Conservation (phyloP, 2,797 vertebrate species). For the Danio choprae region DNA sequence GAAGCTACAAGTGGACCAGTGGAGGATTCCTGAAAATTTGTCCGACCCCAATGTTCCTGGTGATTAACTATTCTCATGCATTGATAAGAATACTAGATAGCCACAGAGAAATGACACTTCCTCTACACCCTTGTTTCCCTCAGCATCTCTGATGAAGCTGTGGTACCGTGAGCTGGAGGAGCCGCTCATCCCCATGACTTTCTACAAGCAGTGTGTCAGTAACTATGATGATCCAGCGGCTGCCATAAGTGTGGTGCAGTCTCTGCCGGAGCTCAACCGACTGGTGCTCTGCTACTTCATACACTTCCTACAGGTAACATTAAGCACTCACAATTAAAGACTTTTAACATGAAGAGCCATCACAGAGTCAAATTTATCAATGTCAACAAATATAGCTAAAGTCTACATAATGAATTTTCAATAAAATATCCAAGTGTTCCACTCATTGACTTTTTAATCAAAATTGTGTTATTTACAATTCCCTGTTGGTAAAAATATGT, state of each 20-base stretch:
- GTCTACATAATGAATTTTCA: too few relatives aligned
- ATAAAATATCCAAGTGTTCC: too few relatives aligned
- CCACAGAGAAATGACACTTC: neutral
- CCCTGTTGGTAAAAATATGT: too few relatives aligned
- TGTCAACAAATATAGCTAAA: too few relatives aligned
- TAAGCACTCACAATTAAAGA: neutral
- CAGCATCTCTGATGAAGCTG: slow-evolving; percentile 91
- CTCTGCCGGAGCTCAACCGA: slow-evolving; percentile 87
- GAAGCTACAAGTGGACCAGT: slow-evolving; percentile 93
- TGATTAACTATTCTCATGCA: slow-evolving; percentile 60
- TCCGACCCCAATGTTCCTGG: slow-evolving; percentile 91
- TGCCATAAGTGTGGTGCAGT: slow-evolving; percentile 87
- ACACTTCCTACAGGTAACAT: slow-evolving; percentile 89
- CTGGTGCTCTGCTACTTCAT: slow-evolving; percentile 94
- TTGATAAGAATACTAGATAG: neutral
- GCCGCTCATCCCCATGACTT: slow-evolving; percentile 89
- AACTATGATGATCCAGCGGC: slow-evolving; percentile 89
- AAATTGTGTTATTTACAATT: too few relatives aligned
- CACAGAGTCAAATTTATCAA: too few relatives aligned
- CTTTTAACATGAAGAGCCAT: too few relatives aligned
- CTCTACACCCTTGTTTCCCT: neutral
- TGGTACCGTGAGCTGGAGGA: slow-evolving; percentile 94
- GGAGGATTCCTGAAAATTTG: slow-evolving; percentile 88
- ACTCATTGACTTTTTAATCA: too few relatives aligned
- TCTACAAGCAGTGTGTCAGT: slow-evolving; percentile 89